Conservation (phyloP, 1,140 invertebrate species). For the Megathymus violae region DNA sequence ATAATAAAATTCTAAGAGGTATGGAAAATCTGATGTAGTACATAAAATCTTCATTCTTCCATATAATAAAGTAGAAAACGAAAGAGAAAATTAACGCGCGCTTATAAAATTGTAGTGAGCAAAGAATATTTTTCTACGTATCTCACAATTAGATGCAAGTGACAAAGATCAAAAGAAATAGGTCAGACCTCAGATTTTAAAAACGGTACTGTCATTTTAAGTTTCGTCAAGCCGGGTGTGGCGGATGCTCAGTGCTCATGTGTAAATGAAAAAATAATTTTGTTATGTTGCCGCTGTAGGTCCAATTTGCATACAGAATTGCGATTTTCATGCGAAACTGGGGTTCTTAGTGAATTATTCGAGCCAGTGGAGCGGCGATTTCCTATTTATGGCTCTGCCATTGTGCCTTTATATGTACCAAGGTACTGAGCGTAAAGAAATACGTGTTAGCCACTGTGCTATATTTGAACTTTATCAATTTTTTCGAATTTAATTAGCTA, state of each 20-base stretch:
- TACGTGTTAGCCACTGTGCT: slow-evolving; percentile 50
- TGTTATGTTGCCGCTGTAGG: slow-evolving; percentile 43
- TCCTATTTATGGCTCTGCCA: slow-evolving; percentile 75
- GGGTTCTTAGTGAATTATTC: slow-evolving; percentile 75
- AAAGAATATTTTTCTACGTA: background rate
- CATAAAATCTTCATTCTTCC: too few species aligned
- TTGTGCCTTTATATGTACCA: slow-evolving; percentile 76
- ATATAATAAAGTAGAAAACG: too few species aligned
- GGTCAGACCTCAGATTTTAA: slow-evolving; percentile 26
- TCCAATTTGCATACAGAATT: slow-evolving; percentile 77
- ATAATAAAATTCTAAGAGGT: too few species aligned
- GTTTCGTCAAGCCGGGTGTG: slow-evolving; percentile 20
- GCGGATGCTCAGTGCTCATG: slow-evolving; percentile 17
- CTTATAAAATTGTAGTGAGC: too few species aligned
- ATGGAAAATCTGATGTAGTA: too few species aligned
- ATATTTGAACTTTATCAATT: slow-evolving; percentile 1
- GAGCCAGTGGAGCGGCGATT: slow-evolving; percentile 77
- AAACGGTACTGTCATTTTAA: slow-evolving; percentile 20
- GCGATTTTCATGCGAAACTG: slow-evolving; percentile 76
- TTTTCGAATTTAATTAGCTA: background rate
- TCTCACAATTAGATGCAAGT: slow-evolving; percentile 17
- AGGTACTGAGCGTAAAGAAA: slow-evolving; percentile 66
- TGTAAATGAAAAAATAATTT: slow-evolving; percentile 42
- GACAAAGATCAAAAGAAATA: slow-evolving; percentile 26
- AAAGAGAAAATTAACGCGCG: too few species aligned